These are phyloP conservation scores for Tribolium castaneum DNA, from an alignment of 1,140 invertebrate genomes.

Conservation along the genomic window DNA sequence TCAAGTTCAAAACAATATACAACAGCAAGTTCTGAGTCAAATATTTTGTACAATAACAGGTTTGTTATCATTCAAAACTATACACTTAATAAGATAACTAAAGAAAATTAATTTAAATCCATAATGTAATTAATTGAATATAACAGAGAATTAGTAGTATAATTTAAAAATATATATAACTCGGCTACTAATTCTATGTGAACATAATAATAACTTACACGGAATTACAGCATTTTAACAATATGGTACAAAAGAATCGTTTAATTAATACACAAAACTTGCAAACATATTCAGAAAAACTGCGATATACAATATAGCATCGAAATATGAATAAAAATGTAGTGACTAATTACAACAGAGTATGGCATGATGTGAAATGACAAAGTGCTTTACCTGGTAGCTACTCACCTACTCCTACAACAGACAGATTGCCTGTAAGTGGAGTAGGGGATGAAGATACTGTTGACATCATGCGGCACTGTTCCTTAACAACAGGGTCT, in stretches of 20 bases:
- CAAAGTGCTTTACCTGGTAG: constrained; percentile 68
- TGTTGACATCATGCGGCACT: constrained; percentile 76
- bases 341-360: constrained; percentile 42
- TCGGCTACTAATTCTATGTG: constrained; percentile 39
- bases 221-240: constrained; percentile 38
- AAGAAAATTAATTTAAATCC: constrained; percentile 5
- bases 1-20: constrained; percentile 35
- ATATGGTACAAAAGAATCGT: constrained; percentile 27
- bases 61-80: constrained; percentile 29
- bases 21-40: constrained; percentile 39
- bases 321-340: constrained; percentile 30
- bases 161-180: constrained; percentile 37
- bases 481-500: constrained; percentile 93
- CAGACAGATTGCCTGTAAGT: constrained; percentile 73
- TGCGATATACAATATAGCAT: constrained; percentile 7
- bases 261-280: constrained; percentile 38
- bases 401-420: constrained; percentile 73
- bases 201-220: constrained; percentile 40
- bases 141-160: constrained; percentile 42
- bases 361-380: constrained; percentile 48
- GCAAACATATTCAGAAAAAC: constrained; percentile 34
- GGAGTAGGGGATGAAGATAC: constrained; percentile 78
- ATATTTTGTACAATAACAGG: constrained; percentile 46
- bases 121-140: background rate
- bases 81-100: constrained; percentile 35